phyloP scores from a whole-genome alignment of 2,888 invertebrate species.

The Lochmaea crataegi region DNA sequence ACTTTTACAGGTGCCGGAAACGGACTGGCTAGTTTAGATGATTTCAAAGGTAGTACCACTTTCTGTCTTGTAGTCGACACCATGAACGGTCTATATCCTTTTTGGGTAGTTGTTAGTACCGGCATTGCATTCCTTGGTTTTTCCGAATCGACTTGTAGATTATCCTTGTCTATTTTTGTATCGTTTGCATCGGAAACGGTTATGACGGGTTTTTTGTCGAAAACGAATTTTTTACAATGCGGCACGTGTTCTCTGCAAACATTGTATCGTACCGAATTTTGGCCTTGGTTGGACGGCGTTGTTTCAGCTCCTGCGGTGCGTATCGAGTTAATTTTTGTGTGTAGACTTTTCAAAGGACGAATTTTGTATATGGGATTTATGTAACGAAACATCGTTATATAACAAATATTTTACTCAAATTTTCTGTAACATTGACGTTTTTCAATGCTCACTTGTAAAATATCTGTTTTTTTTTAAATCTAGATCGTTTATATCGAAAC shows the following conservation, averaged over 20 bases:
- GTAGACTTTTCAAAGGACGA: too few species aligned
- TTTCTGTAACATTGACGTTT: too few species aligned
- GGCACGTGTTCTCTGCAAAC: constrained; percentile 2
- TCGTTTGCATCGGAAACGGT: neutral
- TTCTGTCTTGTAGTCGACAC: constrained; percentile 59
- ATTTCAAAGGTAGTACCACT: too few species aligned
- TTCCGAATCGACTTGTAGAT: constrained; percentile 10
- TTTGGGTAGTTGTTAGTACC: constrained; percentile 17
- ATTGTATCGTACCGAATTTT: neutral
- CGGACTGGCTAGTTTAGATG: too few species aligned
- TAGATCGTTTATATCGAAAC: neutral
- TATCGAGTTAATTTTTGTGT: neutral
- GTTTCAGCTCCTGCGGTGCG: too few species aligned
- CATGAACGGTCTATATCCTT: constrained; percentile 52
- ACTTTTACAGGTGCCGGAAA: too few species aligned
- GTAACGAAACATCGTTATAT: neutral
- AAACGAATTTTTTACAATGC: constrained; percentile 12
- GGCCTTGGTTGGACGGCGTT: neutral
- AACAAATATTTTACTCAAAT: too few species aligned
- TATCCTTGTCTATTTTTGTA: neutral
- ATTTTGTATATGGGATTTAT: neutral
- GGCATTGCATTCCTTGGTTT: neutral
- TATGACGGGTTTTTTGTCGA: constrained; percentile 9
- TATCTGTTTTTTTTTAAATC: too few species aligned
- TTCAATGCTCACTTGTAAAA: too few species aligned